These are phyloP conservation scores for Graphium colonna DNA, from an alignment of 2,888 invertebrate genomes.

Conservation along the genomic window DNA sequence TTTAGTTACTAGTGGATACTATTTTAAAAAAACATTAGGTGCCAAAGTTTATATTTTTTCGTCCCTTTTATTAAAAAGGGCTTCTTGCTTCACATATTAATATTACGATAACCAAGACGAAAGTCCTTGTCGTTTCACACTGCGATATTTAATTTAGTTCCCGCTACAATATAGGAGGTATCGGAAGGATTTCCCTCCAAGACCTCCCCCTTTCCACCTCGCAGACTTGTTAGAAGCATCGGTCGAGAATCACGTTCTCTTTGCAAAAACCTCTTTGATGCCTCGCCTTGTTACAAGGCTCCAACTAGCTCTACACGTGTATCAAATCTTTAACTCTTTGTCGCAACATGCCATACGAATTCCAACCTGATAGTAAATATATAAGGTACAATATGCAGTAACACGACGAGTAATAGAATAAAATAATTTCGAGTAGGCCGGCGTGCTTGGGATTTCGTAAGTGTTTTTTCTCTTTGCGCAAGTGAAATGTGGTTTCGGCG, in stretches of 20 bases:
- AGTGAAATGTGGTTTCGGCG: slow-evolving; percentile 26
- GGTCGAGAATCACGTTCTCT: slow-evolving; percentile 67
- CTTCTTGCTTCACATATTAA: too few species aligned
- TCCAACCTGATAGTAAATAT: slow-evolving; percentile 29
- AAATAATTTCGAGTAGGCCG: slow-evolving; percentile 52
- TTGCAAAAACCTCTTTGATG: slow-evolving; percentile 67
- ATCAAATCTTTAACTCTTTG: slow-evolving; percentile 51
- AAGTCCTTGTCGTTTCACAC: too few species aligned
- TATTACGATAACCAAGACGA: too few species aligned
- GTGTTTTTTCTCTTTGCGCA: slow-evolving; percentile 35
- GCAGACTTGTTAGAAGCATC: slow-evolving; percentile 58
- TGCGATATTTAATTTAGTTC: slow-evolving; percentile 2
- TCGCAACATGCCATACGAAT: slow-evolving; percentile 31
- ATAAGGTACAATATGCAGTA: slow-evolving; percentile 29
- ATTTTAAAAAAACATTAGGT: not conserved
- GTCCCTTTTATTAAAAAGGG: too few species aligned
- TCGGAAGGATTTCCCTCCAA: slow-evolving; percentile 40
- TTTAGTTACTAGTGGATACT: not conserved
- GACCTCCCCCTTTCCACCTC: slow-evolving; percentile 44
- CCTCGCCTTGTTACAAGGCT: slow-evolving; percentile 54
- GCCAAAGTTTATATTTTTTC: not conserved
- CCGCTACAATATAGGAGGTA: slow-evolving; percentile 19
- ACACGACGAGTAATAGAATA: slow-evolving; percentile 32
- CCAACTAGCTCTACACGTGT: slow-evolving; percentile 55
- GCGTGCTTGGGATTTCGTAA: slow-evolving; percentile 52